A percentile compares a stretch with the other conserved stretches of the same genome.
Evolutionary conservation across 2,888 invertebrate species (phyloP).

Genomic region (Conops quadrifasciatus): DNA sequence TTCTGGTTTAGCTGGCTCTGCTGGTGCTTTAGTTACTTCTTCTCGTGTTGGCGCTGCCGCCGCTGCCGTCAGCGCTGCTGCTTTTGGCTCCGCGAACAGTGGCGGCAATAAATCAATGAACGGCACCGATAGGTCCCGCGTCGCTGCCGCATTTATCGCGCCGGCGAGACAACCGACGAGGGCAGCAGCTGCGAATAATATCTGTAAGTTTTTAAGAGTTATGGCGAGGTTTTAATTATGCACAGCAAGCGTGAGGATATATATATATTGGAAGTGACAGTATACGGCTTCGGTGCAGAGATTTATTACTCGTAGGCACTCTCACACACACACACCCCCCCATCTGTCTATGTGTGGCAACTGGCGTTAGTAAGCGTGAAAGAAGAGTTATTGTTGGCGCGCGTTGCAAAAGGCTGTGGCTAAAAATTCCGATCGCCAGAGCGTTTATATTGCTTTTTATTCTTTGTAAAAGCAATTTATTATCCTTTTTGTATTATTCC

Average conservation of each 20-base stretch:
- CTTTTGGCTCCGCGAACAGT: constrained; percentile 43
- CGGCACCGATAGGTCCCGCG: constrained; percentile 50
- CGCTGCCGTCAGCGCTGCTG: constrained; percentile 22
- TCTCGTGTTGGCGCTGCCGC: constrained; percentile 24
- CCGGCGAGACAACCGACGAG: constrained; percentile 46
- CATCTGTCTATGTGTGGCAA: too few relatives aligned
- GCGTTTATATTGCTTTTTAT: too few relatives aligned
- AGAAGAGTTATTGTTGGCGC: too few relatives aligned
- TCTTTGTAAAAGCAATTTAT: too few relatives aligned
- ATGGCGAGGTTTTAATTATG: constrained; percentile 32
- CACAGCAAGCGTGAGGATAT: constrained; percentile 22
- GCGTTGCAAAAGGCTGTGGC: too few relatives aligned
- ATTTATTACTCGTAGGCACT: too few relatives aligned
- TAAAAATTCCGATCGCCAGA: too few relatives aligned
- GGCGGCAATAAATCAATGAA: constrained; percentile 61
- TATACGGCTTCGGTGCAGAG: background rate
- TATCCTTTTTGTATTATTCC: too few relatives aligned
- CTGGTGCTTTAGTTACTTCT: constrained; percentile 31
- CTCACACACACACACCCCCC: too few relatives aligned
- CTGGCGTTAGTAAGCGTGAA: too few relatives aligned
- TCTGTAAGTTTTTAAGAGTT: constrained; percentile 45
- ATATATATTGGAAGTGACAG: constrained; percentile 18
- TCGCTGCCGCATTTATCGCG: constrained; percentile 49
- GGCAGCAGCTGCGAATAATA: constrained; percentile 54
- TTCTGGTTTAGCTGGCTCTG: constrained; percentile 15